Evolutionary conservation across 1,140 invertebrate genomes (phyloP), one percentile per base, ranked within the genome.

Genomic region (Heterodera schachtii): DNA sequence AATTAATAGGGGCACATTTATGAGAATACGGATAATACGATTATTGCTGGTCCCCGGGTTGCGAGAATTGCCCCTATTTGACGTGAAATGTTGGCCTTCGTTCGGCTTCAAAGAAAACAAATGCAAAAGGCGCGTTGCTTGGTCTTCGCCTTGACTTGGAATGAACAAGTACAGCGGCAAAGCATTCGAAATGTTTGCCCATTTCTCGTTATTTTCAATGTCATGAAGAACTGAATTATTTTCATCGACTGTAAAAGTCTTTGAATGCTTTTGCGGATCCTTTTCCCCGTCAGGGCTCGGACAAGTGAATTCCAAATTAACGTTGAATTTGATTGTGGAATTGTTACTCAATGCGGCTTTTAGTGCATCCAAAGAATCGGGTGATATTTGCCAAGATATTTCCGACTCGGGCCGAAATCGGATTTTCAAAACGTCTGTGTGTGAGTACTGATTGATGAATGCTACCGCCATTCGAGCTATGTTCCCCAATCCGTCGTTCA

Each of bases 371-470:
- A 88, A n/a, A 3, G 89, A 89, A 11, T 89, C 87, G n/a, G 71
- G 21, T 8, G 88, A 90, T 75, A 89, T 89, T 8, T 80, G 82
- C 88, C 88, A 89, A 67, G 77, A 82, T 1, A 81, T 77, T 75
- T 89, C 87, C 21, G 87, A 87, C 71, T 87, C 87, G 67, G 87
- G 88, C 41, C 88, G 89, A 80, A 89, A 90, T 73, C 75, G 78
- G 2, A 90, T 80, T 73, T 79, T 84, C 73, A 82, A 44, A 49
- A 83, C 74, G 60, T 75, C 82, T 2, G 70, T 73, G 13, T 84
- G 49, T n/a, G 79, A 78, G 84, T 89, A 88, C 64, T 88, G 87
- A 13, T 84, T 84, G 41, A 89, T 78, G 75, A 86, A 88, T 3
- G 87, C 76, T 41, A 88, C 80, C 3, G 87, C 88, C 52, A 64